These are phyloP conservation scores for Drosophila parthenogenetica DNA, from an alignment of 2,888 invertebrate species.

Conservation along the genomic window DNA sequence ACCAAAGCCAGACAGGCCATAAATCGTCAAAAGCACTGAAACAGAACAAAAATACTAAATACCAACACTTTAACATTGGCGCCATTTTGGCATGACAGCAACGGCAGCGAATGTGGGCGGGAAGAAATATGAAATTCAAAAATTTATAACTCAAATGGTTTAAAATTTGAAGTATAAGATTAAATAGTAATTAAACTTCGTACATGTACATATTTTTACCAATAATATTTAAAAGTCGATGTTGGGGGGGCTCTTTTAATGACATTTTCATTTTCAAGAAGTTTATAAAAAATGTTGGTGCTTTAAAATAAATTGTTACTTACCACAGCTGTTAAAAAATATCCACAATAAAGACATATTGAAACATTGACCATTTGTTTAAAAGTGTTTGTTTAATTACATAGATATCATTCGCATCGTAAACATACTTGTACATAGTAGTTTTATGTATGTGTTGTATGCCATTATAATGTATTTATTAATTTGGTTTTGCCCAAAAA, in stretches of 20 bases:
- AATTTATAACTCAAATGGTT: neutral
- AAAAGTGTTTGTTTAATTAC: slow-evolving; percentile 64
- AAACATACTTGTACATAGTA: slow-evolving; percentile 48
- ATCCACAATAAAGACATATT: neutral
- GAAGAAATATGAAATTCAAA: neutral
- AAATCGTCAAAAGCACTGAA: neutral
- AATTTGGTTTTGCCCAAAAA: slow-evolving; percentile 29
- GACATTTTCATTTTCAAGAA: no score
- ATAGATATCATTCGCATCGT: slow-evolving; percentile 62
- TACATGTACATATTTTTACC: no score
- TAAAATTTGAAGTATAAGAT: no score
- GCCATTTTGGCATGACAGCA: neutral
- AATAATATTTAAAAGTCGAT: no score
- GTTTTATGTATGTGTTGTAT: slow-evolving; percentile 9
- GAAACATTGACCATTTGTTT: slow-evolving; percentile 23
- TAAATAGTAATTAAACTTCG: no score
- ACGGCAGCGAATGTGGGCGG: neutral
- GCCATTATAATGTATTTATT: slow-evolving; percentile 10
- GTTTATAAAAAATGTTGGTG: no score
- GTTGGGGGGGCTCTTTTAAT: no score
- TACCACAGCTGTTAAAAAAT: neutral
- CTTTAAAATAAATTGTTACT: no score
- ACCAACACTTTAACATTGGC: neutral
- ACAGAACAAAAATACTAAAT: slow-evolving; percentile 8
- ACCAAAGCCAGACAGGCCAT: slow-evolving; percentile 4